phyloP scores from a whole-genome alignment of 2,888 invertebrate species.

The Julus scandinavius region DNA sequence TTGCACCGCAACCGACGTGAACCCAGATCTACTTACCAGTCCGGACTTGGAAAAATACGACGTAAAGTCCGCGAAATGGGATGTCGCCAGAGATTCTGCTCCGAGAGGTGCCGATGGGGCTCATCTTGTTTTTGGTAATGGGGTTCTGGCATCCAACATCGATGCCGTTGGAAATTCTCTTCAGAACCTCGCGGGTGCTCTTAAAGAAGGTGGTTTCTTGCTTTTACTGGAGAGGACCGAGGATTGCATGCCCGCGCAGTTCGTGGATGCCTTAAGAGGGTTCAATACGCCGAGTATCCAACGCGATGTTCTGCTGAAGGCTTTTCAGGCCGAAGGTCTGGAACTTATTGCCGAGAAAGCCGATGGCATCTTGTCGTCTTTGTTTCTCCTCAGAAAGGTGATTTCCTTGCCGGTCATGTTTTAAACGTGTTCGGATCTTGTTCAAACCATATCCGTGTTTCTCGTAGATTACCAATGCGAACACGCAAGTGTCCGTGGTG shows the following conservation, averaged over 20 bases:
- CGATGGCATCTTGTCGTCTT: constrained; percentile 70
- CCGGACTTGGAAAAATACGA: constrained; percentile 70
- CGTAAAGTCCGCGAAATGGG: constrained; percentile 75
- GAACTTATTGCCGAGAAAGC: constrained; percentile 73
- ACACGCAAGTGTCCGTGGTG: constrained; percentile 68
- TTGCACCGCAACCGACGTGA: constrained; percentile 70
- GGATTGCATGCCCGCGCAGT: constrained; percentile 59
- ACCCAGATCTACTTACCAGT: constrained; percentile 69
- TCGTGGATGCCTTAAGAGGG: constrained; percentile 59
- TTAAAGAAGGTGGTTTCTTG: constrained; percentile 78
- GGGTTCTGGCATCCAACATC: constrained; percentile 69
- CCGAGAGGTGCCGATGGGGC: constrained; percentile 71
- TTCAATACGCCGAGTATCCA: constrained; percentile 52
- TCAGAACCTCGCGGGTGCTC: constrained; percentile 66
- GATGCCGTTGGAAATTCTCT: constrained; percentile 63
- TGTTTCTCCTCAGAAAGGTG: constrained; percentile 74
- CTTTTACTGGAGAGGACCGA: constrained; percentile 66
- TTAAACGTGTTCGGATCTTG: too few relatives aligned
- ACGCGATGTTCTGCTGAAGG: constrained; percentile 57
- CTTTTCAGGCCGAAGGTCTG: constrained; percentile 66
- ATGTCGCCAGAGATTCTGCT: constrained; percentile 71
- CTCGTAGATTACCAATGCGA: neutral
- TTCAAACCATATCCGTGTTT: too few relatives aligned
- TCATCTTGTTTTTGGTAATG: constrained; percentile 76
- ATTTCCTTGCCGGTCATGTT: too few relatives aligned